Evolutionary conservation across 64 coral and sea anemone genomes (phyloP).

Genomic region (Orbicella faveolata): DNA sequence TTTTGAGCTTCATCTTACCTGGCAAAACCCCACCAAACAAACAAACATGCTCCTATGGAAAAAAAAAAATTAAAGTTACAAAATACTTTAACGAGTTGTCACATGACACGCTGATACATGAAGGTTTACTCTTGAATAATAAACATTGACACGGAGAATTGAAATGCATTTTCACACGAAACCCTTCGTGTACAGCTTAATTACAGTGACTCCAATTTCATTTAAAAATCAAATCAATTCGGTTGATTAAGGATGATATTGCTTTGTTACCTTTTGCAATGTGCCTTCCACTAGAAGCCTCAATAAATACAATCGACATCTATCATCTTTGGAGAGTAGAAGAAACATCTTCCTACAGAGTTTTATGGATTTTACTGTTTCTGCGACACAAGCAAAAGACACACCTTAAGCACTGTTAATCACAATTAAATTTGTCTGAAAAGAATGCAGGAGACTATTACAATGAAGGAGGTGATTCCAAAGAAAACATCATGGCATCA

Average conservation of each 20-base stretch:
- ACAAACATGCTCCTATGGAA: conserved; percentile 38
- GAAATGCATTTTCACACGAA: background rate
- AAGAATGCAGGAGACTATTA: no score
- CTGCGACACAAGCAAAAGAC: background rate
- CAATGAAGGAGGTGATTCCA: no score
- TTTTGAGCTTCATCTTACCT: conserved; percentile 13
- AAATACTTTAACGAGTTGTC: no score
- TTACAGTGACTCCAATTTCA: no score
- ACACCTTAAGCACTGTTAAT: background rate
- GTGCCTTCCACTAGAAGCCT: conserved; percentile 48
- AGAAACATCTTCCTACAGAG: conserved; percentile 39
- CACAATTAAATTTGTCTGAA: no score
- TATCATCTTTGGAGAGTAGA: conserved; percentile 33
- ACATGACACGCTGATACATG: no score
- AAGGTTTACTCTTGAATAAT: no score
- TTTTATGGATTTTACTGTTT: conserved; percentile 41
- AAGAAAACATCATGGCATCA: no score
- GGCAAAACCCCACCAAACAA: conserved; percentile 38
- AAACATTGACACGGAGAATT: background rate
- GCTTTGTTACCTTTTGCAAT: conserved; percentile 48
- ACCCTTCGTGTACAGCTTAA: no score
- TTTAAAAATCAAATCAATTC: no score
- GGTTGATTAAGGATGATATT: no score
- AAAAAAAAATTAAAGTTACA: background rate
- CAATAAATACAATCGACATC: conserved; percentile 41